These are phyloP conservation scores for Protodeltote pygarga DNA, from an alignment of 2,888 invertebrate species.

Conservation along the genomic window DNA sequence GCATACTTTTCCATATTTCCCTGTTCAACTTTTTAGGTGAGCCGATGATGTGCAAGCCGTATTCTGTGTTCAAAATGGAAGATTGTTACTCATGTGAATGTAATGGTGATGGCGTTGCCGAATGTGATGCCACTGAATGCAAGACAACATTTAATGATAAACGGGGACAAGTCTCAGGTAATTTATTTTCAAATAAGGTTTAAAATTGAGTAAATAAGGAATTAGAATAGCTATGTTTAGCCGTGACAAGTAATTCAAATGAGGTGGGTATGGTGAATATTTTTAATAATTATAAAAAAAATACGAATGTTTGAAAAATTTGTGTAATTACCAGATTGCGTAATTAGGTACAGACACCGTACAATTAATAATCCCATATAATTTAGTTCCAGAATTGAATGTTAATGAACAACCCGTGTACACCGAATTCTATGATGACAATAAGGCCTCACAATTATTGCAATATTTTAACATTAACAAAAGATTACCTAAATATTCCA, in stretches of 20 bases:
- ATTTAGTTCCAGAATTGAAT: conserved; percentile 4
- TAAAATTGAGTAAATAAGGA: neutral
- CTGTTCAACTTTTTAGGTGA: conserved; percentile 17
- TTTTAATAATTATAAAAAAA: no score
- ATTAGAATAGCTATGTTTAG: neutral
- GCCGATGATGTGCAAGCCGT: conserved; percentile 36
- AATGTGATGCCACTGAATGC: conserved; percentile 21
- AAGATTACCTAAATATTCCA: conserved; percentile 14
- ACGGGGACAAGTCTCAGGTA: neutral
- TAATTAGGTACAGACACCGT: no score
- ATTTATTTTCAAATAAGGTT: neutral
- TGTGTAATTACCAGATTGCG: no score
- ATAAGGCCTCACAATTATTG: neutral
- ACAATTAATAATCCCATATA: neutral
- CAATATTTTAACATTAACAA: conserved; percentile 1
- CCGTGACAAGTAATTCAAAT: no score
- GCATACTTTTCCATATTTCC: no score
- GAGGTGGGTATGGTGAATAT: no score
- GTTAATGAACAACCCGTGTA: neutral
- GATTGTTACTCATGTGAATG: conserved; percentile 27
- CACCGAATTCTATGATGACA: conserved; percentile 7
- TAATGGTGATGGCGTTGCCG: conserved; percentile 30
- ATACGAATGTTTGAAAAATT: no score
- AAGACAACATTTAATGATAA: neutral
- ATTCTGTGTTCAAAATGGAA: conserved; percentile 30